phyloP scores from a whole-genome alignment of 2,113 vertebrate genomes.

The Phaetusa simplex region DNA sequence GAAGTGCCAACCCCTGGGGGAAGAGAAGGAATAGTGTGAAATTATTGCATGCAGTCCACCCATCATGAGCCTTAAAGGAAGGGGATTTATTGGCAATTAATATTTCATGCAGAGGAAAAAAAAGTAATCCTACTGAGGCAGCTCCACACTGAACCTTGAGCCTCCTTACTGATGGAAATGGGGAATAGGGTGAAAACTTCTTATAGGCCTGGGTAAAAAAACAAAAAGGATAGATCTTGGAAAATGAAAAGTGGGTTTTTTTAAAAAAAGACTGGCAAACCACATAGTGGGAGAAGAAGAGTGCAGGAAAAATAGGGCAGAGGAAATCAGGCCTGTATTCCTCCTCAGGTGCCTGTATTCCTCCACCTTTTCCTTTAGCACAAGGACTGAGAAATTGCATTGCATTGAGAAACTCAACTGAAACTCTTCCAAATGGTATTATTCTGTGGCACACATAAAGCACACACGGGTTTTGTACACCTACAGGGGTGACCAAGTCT shows the following conservation, averaged over 20 bases:
- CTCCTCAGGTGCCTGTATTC: background rate
- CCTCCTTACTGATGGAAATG: background rate
- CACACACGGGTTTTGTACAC: background rate
- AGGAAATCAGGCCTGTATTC: background rate
- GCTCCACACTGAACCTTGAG: background rate
- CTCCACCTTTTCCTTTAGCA: background rate
- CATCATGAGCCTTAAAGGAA: conserved; percentile 50
- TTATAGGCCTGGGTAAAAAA: background rate
- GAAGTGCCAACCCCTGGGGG: conserved; percentile 62
- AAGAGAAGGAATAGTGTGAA: conserved; percentile 55
- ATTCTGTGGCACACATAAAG: background rate
- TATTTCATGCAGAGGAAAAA: conserved; percentile 46
- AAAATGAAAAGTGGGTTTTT: background rate
- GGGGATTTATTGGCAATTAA: conserved; percentile 64
- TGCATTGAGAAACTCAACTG: background rate
- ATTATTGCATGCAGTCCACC: conserved; percentile 43
- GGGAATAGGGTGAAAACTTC: background rate
- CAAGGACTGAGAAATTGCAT: no score
- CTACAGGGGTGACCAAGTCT: background rate
- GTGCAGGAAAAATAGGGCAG: background rate
- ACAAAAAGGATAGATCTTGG: background rate
- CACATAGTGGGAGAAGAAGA: background rate
- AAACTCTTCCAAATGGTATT: background rate
- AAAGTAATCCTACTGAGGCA: conserved; percentile 19
- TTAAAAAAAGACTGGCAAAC: background rate